phyloP scores from a whole-genome alignment of 2,797 vertebrate species.

The Schizothorax lantsangensis region DNA sequence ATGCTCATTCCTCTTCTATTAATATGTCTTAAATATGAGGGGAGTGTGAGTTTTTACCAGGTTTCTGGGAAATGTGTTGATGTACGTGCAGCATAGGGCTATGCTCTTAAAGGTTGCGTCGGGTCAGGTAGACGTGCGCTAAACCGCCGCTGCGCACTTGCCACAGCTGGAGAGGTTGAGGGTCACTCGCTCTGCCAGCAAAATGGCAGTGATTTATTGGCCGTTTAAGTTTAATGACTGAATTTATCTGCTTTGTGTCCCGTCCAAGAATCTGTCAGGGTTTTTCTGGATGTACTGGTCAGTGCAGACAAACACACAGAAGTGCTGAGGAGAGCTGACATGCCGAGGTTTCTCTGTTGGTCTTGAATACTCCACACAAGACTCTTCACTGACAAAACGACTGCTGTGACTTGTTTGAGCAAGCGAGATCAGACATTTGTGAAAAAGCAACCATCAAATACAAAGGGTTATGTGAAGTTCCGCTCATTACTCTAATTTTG shows the following conservation, averaged over 20 bases:
- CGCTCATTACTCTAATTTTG: background rate
- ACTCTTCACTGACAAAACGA: background rate
- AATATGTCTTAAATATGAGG: conserved; percentile 10
- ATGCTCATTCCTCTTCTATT: background rate
- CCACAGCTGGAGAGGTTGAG: conserved; percentile 74
- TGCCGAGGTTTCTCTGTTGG: conserved; percentile 14
- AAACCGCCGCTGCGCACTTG: conserved; percentile 63
- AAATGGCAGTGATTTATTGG: conserved; percentile 68
- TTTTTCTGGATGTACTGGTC: conserved; percentile 54
- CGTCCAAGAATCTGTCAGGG: conserved; percentile 63
- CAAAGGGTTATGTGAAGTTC: background rate
- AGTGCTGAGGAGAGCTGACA: conserved; percentile 35
- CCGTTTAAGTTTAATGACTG: conserved; percentile 66
- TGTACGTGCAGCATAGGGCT: background rate
- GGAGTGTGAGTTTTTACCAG: background rate
- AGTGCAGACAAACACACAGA: conserved; percentile 28
- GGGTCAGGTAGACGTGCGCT: conserved; percentile 59
- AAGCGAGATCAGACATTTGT: background rate
- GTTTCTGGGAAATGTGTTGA: background rate
- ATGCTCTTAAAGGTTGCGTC: conserved; percentile 13
- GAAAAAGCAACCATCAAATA: background rate
- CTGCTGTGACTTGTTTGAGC: background rate
- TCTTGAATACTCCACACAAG: background rate
- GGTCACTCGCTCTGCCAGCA: conserved; percentile 51
- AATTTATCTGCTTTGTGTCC: conserved; percentile 68